Conservation (phyloP, 2,113 vertebrate species). For the Hiodon tergisus region DNA sequence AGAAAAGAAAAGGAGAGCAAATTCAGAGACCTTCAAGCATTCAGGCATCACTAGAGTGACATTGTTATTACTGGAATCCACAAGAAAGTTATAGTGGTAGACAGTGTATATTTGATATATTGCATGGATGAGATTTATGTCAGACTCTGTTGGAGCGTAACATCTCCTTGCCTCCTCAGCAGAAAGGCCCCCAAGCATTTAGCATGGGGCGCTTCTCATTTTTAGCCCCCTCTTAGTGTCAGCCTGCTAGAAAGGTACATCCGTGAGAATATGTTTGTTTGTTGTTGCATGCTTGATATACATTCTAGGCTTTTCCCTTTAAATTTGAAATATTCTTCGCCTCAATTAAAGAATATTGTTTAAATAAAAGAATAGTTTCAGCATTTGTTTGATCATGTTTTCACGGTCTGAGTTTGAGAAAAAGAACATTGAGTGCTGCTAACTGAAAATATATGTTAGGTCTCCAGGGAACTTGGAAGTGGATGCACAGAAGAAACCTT, state of each 20-base stretch:
- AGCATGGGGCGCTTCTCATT: slow-evolving; percentile 39
- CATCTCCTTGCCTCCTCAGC: slow-evolving; percentile 49
- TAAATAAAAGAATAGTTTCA: slow-evolving; percentile 1
- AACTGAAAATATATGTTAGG: background rate
- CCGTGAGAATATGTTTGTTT: slow-evolving; percentile 47
- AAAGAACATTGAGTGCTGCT: background rate
- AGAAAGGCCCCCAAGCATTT: slow-evolving; percentile 52
- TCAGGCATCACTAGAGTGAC: slow-evolving; percentile 56
- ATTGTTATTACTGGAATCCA: slow-evolving; percentile 61
- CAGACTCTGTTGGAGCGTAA: slow-evolving; percentile 53
- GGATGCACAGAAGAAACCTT: background rate
- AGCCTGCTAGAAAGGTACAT: slow-evolving; percentile 56
- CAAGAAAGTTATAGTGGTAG: slow-evolving; percentile 52
- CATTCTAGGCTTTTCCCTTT: slow-evolving; percentile 22
- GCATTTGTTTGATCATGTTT: background rate
- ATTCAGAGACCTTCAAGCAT: slow-evolving; percentile 57
- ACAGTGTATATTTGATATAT: slow-evolving; percentile 66
- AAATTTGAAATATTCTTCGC: slow-evolving; percentile 2
- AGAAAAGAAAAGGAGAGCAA: slow-evolving; percentile 29
- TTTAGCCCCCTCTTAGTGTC: slow-evolving; percentile 12
- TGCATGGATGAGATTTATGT: slow-evolving; percentile 58
- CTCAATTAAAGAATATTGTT: slow-evolving; percentile 18
- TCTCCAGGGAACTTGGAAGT: background rate
- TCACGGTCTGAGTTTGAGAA: slow-evolving; percentile 9
- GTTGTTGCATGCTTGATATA: slow-evolving; percentile 8